Conservation (phyloP, 2,113 vertebrate genomes). For the Ailurus styani region DNA sequence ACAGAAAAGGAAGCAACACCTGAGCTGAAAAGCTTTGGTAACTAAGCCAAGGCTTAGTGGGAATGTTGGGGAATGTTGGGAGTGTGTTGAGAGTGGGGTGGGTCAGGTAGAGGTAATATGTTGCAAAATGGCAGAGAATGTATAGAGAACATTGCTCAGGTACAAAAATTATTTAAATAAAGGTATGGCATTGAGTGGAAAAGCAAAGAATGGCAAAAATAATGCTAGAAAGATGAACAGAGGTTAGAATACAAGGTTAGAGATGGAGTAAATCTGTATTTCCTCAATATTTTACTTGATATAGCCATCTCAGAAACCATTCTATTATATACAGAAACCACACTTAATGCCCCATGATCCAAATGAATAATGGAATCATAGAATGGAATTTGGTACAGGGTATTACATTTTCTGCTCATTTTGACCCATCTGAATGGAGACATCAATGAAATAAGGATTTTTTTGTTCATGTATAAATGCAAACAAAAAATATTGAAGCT, state of each 20-base stretch:
- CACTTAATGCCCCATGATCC: background rate
- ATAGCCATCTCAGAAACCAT: background rate
- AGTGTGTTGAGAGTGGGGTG: background rate
- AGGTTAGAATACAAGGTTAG: background rate
- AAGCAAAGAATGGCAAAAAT: background rate
- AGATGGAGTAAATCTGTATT: background rate
- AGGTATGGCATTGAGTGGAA: background rate
- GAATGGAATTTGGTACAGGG: background rate
- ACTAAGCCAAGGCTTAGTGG: too few species aligned
- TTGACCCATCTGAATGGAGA: background rate
- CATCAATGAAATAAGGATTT: background rate
- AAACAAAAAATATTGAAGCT: background rate
- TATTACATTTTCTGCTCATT: background rate
- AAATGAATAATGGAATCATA: background rate
- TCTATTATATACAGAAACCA: background rate
- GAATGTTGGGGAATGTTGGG: background rate
- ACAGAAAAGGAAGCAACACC: background rate
- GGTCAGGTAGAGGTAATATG: background rate
- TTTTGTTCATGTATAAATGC: background rate
- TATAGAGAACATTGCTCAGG: background rate
- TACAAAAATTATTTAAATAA: background rate
- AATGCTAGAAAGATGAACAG: background rate
- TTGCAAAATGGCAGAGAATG: background rate
- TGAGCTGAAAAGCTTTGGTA: background rate
- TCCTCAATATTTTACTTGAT: background rate